phyloP scores from a whole-genome alignment of 2,888 invertebrate genomes.

The Theodoxus fluviatilis region DNA sequence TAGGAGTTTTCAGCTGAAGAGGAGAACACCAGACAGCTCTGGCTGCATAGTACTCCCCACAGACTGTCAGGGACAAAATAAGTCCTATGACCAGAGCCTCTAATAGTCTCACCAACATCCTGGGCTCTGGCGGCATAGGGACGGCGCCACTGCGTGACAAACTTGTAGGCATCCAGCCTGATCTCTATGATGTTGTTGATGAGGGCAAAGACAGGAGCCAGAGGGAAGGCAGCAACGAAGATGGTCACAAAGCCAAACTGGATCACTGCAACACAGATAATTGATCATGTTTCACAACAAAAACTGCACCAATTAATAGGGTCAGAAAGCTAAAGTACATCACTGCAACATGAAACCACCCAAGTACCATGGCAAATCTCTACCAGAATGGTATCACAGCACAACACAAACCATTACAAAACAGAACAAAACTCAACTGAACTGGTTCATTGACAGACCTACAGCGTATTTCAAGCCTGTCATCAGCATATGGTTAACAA shows the following conservation, averaged over 20 bases:
- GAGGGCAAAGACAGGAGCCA: constrained; percentile 94
- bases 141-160: constrained; percentile 83
- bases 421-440: too few species aligned
- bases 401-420: too few species aligned
- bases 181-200: constrained; percentile 96
- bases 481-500: too few species aligned
- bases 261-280: constrained; percentile 66
- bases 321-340: neutral
- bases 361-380: too few species aligned
- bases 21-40: too few species aligned
- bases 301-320: neutral
- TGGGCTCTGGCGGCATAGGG: constrained; percentile 88
- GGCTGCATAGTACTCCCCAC: too few species aligned
- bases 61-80: too few species aligned
- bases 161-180: constrained; percentile 91
- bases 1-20: too few species aligned
- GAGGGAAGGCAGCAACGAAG: constrained; percentile 95
- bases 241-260: constrained; percentile 98
- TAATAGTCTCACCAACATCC: constrained; percentile 79
- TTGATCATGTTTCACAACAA: neutral
- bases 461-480: too few species aligned
- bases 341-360: neutral
- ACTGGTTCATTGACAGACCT: too few species aligned
- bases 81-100: too few species aligned
- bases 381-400: too few species aligned